Evolutionary conservation across 2,797 vertebrate genomes (phyloP), one percentile per base, ranked within the genome.

Genomic region (Mormyrops attenuatus): DNA sequence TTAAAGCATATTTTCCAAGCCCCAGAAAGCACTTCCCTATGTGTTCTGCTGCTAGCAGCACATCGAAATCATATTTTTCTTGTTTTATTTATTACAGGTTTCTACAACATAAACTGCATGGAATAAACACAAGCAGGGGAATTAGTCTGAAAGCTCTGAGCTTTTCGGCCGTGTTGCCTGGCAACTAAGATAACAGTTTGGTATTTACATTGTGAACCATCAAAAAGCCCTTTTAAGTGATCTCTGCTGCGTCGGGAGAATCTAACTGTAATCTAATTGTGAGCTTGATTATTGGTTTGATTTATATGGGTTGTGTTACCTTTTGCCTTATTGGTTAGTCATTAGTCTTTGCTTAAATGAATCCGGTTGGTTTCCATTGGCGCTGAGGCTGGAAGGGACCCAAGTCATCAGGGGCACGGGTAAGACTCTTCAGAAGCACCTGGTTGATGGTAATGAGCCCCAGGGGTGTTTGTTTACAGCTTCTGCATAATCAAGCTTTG

Each of bases 21-120:
- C 20, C 17, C 73, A 47, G 77, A 82, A 82, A 11, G 22, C 41
- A 22, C 20, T 11, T 5, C 8, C 77, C 15, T 44, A 38, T n/a
- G 6, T 20, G 38, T 7, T 0, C 6, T 8, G 17, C 73, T 47
- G 15, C 55, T 57, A 20, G 55, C 55, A 57, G 77, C 20, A 82
- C 34, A 57, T 82, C 38, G 5, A 49, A 80, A 89, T 57, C 73
- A 5, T 77, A 26, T 47, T 82, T 47, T 82, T 22, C 77, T 47
- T 22, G 77, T 41, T 52, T 57, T 82, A 44, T 82, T 57, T 53
- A 41, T 55, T 41, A 89, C 50, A 49, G 52, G 50, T 55, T 89
- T 57, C 88, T 82, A 22, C 73, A 82, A 82, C 88, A 88, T 34
- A 80, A 55, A 77, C 88, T 53, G 66, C 88, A 30, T 26, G 13